These are phyloP conservation scores for Hippocampus zosterae DNA, from an alignment of 2,113 vertebrate species.

Conservation along the genomic window DNA sequence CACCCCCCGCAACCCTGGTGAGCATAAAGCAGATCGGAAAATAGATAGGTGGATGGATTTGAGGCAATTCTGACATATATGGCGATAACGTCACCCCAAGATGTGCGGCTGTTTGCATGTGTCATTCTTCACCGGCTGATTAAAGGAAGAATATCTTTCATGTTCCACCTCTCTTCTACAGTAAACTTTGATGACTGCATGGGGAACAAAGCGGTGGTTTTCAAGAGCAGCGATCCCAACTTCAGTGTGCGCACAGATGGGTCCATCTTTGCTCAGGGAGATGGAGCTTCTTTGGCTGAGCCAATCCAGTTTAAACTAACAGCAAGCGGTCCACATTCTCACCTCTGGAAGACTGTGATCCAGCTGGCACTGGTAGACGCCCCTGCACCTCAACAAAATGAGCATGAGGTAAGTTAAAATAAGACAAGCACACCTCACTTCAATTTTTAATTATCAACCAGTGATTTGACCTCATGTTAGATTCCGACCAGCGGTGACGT, in stretches of 20 bases:
- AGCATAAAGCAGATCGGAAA: no score
- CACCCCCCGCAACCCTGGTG: no score
- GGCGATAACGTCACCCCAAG: no score
- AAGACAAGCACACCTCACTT: slow-evolving; percentile 18
- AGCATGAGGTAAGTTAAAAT: slow-evolving; percentile 73
- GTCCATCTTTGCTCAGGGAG: slow-evolving; percentile 75
- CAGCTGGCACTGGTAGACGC: slow-evolving; percentile 75
- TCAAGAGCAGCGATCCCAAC: slow-evolving; percentile 79
- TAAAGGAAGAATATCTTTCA: background rate
- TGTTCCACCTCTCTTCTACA: slow-evolving; percentile 56
- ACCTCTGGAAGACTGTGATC: slow-evolving; percentile 78
- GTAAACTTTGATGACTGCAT: slow-evolving; percentile 86
- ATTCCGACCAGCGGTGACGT: slow-evolving; percentile 40
- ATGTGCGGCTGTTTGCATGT: background rate
- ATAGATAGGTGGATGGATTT: background rate
- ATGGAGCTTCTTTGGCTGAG: slow-evolving; percentile 69
- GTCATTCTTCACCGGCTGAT: background rate
- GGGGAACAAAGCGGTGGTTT: slow-evolving; percentile 73
- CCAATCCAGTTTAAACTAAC: slow-evolving; percentile 81
- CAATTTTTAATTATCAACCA: slow-evolving; percentile 43
- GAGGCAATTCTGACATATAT: background rate
- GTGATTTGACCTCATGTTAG: slow-evolving; percentile 27
- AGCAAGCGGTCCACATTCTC: slow-evolving; percentile 67
- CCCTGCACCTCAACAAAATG: slow-evolving; percentile 46
- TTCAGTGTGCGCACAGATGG: slow-evolving; percentile 82